A percentile compares a stretch with the other conserved stretches of the same genome.
These are phyloP conservation scores for Channa striata DNA, from an alignment of 2,797 vertebrate species.

Conservation along the genomic window DNA sequence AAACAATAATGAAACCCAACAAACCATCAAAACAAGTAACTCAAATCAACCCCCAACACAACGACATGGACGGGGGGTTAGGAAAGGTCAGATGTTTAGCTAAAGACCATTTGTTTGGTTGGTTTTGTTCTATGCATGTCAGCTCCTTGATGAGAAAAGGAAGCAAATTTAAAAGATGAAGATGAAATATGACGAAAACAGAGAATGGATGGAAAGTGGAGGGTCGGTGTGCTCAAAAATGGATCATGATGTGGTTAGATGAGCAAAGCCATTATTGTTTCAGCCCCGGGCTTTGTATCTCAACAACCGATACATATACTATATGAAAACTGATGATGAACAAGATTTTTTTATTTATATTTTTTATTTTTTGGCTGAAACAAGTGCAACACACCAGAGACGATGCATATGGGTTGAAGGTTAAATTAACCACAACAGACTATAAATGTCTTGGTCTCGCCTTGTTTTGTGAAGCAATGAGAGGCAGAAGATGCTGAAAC, in stretches of 20 bases:
- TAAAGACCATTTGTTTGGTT: constrained; percentile 89
- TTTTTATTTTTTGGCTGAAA: constrained; percentile 28
- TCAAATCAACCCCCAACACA: constrained; percentile 81
- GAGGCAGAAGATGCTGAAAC: constrained; percentile 44
- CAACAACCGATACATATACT: constrained; percentile 30
- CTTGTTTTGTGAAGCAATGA: constrained; percentile 41
- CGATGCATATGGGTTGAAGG: constrained; percentile 19
- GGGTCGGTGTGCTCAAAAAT: constrained; percentile 14
- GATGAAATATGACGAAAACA: constrained; percentile 22
- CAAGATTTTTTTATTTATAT: no score
- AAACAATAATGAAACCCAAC: constrained; percentile 72
- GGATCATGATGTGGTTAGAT: constrained; percentile 34
- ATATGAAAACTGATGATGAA: constrained; percentile 33
- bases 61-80: constrained; percentile 76
- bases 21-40: constrained; percentile 77
- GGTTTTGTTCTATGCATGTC: constrained; percentile 84
- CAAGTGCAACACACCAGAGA: constrained; percentile 30
- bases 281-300: constrained; percentile 35
- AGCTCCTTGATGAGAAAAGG: constrained; percentile 67
- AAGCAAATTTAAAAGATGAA: constrained; percentile 44
- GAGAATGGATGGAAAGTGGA: constrained; percentile 15
- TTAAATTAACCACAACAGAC: constrained; percentile 34
- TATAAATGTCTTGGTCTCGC: constrained; percentile 16
- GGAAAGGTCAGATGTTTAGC: constrained; percentile 79
- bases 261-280: constrained; percentile 53